Evolutionary conservation across 2,797 vertebrate genomes (phyloP).

Genomic region (Lithobates sylvaticus): DNA sequence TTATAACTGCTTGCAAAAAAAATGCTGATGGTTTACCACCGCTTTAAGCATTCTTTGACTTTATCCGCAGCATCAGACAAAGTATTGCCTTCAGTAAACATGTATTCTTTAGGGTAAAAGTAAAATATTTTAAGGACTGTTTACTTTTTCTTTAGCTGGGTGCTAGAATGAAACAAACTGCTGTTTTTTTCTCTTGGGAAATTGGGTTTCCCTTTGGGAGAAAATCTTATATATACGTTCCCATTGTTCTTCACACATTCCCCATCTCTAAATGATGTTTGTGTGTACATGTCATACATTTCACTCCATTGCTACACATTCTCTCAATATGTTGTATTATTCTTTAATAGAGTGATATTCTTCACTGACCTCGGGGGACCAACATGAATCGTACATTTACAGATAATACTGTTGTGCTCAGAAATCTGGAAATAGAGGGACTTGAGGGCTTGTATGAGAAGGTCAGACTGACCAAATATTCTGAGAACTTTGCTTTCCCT

Average conservation of each 20-base stretch:
- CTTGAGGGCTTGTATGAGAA: neutral
- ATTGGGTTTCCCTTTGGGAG: neutral
- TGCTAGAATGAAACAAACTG: neutral
- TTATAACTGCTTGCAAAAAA: too few relatives aligned
- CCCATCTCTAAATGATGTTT: neutral
- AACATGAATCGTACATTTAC: neutral
- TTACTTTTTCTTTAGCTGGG: neutral
- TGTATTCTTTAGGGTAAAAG: neutral
- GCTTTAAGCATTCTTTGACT: neutral
- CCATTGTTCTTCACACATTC: neutral
- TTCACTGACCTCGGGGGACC: neutral
- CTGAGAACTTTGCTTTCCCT: neutral
- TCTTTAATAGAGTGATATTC: neutral
- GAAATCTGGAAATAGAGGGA: conserved; percentile 1
- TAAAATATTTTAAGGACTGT: neutral
- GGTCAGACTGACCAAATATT: conserved; percentile 16
- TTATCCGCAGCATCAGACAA: neutral
- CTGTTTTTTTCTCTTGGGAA: neutral
- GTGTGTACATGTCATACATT: neutral
- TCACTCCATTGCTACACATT: neutral
- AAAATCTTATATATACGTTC: neutral
- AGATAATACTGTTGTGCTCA: neutral
- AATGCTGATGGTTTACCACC: too few relatives aligned
- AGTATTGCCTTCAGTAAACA: neutral
- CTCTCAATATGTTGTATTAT: neutral